Evolutionary conservation across 2,113 vertebrate genomes (phyloP).

Genomic region (Neogale vison): DNA sequence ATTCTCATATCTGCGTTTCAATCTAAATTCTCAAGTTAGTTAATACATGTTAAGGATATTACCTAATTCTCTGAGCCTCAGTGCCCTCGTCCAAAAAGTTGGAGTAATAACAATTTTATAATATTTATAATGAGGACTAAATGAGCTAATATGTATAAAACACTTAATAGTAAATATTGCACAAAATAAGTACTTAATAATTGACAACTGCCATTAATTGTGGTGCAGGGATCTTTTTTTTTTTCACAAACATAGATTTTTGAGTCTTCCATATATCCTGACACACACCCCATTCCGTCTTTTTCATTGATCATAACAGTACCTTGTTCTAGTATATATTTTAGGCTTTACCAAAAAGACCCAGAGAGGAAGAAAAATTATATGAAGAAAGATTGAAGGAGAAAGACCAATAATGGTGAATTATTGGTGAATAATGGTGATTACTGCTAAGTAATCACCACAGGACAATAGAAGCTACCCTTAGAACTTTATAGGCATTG

Average conservation of each 20-base stretch:
- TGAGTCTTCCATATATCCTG: neutral
- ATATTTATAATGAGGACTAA: neutral
- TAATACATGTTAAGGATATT: neutral
- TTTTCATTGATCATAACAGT: neutral
- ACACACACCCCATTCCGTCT: accelerated
- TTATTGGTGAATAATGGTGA: no score
- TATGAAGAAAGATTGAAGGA: neutral
- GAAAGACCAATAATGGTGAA: neutral
- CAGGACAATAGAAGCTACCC: neutral
- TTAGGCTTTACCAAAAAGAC: neutral
- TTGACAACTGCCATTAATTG: neutral
- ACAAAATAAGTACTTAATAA: neutral
- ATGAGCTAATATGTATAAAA: neutral
- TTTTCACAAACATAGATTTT: neutral
- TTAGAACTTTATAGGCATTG: neutral
- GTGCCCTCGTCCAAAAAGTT: neutral
- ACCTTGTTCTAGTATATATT: neutral
- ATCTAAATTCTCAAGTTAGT: neutral
- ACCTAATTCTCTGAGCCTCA: neutral
- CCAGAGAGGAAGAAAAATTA: neutral
- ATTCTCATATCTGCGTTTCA: neutral
- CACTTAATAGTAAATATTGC: neutral
- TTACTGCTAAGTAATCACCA: neutral
- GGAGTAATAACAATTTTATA: neutral
- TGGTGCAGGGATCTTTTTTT: neutral